Base-by-base conservation (phyloP, 2,888 invertebrate species). In the Cephonodes hylas region DNA sequence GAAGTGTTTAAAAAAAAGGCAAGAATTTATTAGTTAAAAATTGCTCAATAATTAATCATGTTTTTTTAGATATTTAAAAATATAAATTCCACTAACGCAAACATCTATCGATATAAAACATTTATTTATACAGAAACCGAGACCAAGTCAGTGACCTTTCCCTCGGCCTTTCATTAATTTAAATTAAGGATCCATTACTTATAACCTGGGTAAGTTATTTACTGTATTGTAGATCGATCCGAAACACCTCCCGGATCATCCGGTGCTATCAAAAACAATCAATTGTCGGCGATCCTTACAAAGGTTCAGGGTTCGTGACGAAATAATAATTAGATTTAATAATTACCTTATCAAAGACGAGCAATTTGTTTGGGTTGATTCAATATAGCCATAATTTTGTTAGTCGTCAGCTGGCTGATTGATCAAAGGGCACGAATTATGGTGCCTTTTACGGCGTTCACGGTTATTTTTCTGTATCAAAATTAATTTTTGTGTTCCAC, bases 311-410 rank as follows among this genome's bases (percentile, higher is more conserved):
- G 79, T 75, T 83, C 88, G 86, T 89, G 84, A 84, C 89, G 89
- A 89, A 91, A 85, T 74, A 79, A 84, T 90, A 91, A 91, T 91
- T 85, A 84, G 77, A 80, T 85, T 85, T 79, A 80, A 85, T 86
- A 87, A 89, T 87, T 85, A 84, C 80, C 80, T 82, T 80, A 84
- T 83, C 85, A 84, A 85, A 85, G 83, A 79, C 78, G 78, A 66
- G 68, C 78, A 84, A 84, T 85, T 85, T 83, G 83, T 83, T 84
- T 83, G 71, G 79, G 76, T 71, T 78, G 75, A 85, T 88, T 84
- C 82, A 82, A 84, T 89, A 84, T 76, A 73, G 76, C 76, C 72
- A 77, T 85, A 86, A 85, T 87, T 85, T 75, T 68, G 75, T 81
- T 80, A 81, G 74, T 74, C 76, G 77, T 71, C 84, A 85, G 81